Base-by-base conservation (phyloP, 1,140 invertebrate species). In the Mesaphorura yosii region DNA sequence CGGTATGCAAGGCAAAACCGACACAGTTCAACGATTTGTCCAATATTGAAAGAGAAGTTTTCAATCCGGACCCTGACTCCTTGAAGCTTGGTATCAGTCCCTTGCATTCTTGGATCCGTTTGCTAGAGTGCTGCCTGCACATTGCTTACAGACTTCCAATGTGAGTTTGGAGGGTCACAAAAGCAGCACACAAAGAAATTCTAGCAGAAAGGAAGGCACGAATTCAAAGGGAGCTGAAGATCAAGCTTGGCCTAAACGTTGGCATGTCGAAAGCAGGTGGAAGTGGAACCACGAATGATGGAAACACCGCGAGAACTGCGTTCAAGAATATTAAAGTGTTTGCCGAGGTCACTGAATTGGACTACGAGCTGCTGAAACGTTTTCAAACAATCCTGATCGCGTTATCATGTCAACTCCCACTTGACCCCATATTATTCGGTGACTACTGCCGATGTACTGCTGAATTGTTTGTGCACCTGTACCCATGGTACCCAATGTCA, bases 281-380 rank as follows among this genome's bases (percentile, higher is more conserved):
- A 10, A 34, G 38, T 28, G 55, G 58, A n/a, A 45, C n/a, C 17
- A 26, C 50, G 1, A 60, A 58, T 39, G 47, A 53, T 27, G 49
- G 50, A 14, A 60, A 60, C 31, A 55, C 59, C 1, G 59, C 59
- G 12, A 37, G 56, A 39, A 25, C 47, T 20, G 52, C 51, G 20
- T 60, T 60, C 28, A 22, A 28, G 14, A 38, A 50, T 26, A 22
- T 3, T 23, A 27, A 28, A 28, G 38, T 5, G 1, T 47, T 55
- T 42, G 34, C 58, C 3, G 41, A 40, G 15, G 47, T 58, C 27
- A 12, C 34, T 3, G 59, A 44, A 17, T 7, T 60, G 3, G 53
- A 59, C n/a, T 2, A 22, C 27, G 17, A 38, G 2, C 19, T 59
- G 6, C 25, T 59, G 1, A 41, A 38, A 40, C 12, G 42, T 14